Conservation (phyloP, 2,888 invertebrate genomes). For the Drosophila acutilabella region DNA sequence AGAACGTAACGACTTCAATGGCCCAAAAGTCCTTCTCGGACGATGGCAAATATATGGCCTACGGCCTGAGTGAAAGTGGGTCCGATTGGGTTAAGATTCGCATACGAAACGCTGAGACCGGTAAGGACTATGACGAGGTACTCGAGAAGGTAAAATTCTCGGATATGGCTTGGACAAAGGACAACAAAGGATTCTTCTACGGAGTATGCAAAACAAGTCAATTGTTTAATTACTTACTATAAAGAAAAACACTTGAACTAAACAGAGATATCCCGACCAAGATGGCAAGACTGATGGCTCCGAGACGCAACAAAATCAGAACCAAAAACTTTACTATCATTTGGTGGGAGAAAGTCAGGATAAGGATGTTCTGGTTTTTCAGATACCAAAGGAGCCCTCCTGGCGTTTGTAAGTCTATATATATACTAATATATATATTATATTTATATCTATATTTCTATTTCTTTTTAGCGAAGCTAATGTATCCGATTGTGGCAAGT, state of each 20-base stretch:
- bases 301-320: slow-evolving; percentile 93
- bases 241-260: neutral
- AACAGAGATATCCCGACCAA: slow-evolving; percentile 92
- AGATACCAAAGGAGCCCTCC: slow-evolving; percentile 96
- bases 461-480: slow-evolving; percentile 88
- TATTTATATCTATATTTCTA: neutral
- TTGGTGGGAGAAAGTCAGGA: slow-evolving; percentile 93
- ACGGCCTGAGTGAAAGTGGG: slow-evolving; percentile 95
- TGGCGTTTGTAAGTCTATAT: slow-evolving; percentile 91
- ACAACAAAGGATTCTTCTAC: slow-evolving; percentile 97
- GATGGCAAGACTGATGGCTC: slow-evolving; percentile 95
- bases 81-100: slow-evolving; percentile 98
- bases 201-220: slow-evolving; percentile 86
- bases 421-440: neutral
- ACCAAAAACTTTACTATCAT: slow-evolving; percentile 98
- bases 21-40: slow-evolving; percentile 92
- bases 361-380: slow-evolving; percentile 94
- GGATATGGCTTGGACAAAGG: slow-evolving; percentile 96
- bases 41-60: slow-evolving; percentile 95
- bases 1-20: slow-evolving; percentile 95
- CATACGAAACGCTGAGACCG: slow-evolving; percentile 90
- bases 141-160: slow-evolving; percentile 97
- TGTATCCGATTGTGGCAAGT: slow-evolving; percentile 96
- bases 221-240: neutral
- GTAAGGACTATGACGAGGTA: slow-evolving; percentile 94